These are phyloP conservation scores for Dermolepida albohirtum DNA, from an alignment of 2,888 invertebrate genomes.

Conservation along the genomic window DNA sequence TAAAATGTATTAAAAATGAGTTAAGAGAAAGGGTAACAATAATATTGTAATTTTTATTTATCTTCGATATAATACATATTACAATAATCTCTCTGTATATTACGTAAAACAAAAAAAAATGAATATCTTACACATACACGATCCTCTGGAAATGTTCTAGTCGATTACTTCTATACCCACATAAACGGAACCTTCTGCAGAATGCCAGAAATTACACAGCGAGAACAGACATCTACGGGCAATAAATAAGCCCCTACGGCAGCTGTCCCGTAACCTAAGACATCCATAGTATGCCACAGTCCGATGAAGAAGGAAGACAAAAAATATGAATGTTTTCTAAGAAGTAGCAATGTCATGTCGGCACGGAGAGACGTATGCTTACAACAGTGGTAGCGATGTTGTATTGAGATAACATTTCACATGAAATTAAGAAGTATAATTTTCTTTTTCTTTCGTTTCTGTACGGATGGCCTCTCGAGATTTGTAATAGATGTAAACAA, in stretches of 20 bases:
- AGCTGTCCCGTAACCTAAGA: constrained; percentile 36
- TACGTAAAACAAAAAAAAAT: too few species aligned
- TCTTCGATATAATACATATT: too few species aligned
- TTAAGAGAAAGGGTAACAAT: too few species aligned
- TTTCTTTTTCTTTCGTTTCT: constrained; percentile 1
- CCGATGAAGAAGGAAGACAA: constrained; percentile 24
- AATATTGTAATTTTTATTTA: too few species aligned
- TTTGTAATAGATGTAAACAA: too few species aligned
- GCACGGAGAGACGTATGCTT: constrained; percentile 18
- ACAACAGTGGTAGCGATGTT: constrained; percentile 23
- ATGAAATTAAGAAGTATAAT: constrained; percentile 23
- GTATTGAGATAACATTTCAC: constrained; percentile 26
- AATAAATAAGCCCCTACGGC: constrained; percentile 29
- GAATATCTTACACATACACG: too few species aligned
- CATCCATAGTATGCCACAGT: constrained; percentile 17
- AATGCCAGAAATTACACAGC: constrained; percentile 33
- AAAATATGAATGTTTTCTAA: constrained; percentile 34
- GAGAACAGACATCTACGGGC: constrained; percentile 14
- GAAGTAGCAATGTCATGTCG: constrained; percentile 9
- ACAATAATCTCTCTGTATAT: too few species aligned
- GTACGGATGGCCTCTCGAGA: too few species aligned
- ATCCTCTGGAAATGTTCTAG: too few species aligned
- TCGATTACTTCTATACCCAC: constrained; percentile 3
- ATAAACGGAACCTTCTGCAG: constrained; percentile 33
- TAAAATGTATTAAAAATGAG: too few species aligned